A percentile compares a stretch with the other conserved stretches of the same genome.
Conservation (phyloP, 1,140 invertebrate genomes). For the Heliconius eleuchia region DNA sequence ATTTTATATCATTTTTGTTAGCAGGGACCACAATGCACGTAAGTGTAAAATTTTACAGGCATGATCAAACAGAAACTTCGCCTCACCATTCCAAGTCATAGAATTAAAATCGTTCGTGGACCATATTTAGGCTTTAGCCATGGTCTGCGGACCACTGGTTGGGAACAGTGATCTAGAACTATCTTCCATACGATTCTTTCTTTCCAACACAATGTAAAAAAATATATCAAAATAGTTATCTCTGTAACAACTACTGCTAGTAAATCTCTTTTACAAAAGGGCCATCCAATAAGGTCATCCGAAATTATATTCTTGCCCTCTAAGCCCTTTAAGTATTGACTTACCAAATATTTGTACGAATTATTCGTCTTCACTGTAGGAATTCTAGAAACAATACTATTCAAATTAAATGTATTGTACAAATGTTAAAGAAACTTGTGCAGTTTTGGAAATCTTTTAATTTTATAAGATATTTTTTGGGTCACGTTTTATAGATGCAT, state of each 20-base stretch:
- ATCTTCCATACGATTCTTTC: neutral
- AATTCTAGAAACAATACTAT: neutral
- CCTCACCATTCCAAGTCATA: no score
- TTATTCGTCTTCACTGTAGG: neutral
- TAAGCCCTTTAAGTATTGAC: constrained; percentile 13
- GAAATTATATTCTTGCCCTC: neutral
- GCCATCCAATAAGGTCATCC: neutral
- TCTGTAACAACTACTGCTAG: neutral
- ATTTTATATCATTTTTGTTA: no score
- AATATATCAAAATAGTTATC: neutral
- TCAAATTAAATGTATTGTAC: constrained; percentile 10
- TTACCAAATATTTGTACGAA: constrained; percentile 21
- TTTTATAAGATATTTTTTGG: neutral
- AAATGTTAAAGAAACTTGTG: neutral
- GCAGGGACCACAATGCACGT: no score
- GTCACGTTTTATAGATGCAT: neutral
- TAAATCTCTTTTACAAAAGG: neutral
- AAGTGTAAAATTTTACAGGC: no score
- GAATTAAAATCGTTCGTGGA: no score
- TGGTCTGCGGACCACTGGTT: no score
- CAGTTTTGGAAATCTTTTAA: neutral
- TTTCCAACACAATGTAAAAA: neutral
- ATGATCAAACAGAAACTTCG: no score
- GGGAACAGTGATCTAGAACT: no score
- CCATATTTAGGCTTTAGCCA: no score